Conservation (phyloP, 1,140 invertebrate genomes). For the Xylocopa sonorina region DNA sequence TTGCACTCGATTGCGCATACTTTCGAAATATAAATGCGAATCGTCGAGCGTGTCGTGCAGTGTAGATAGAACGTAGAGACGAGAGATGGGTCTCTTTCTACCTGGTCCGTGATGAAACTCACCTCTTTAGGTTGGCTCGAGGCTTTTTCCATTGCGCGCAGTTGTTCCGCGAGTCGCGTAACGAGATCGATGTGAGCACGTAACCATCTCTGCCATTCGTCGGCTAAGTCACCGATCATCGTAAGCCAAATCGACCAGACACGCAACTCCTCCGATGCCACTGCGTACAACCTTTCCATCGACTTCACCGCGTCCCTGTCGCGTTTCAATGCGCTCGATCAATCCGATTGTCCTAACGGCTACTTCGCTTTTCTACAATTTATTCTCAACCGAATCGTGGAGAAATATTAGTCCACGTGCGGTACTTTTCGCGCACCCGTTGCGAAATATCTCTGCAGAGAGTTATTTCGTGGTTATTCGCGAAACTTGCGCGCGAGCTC, state of each 20-base stretch:
- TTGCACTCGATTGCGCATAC: too few species aligned
- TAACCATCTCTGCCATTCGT: constrained; percentile 72
- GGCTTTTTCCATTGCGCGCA: constrained; percentile 37
- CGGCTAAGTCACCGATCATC: constrained; percentile 63
- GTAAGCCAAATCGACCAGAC: constrained; percentile 69
- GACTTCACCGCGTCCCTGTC: constrained; percentile 55
- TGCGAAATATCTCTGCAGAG: background rate
- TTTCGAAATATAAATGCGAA: too few species aligned
- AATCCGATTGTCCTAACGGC: background rate
- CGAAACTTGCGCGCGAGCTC: too few species aligned
- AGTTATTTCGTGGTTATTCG: too few species aligned
- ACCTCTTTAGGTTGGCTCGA: background rate
- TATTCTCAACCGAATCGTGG: too few species aligned
- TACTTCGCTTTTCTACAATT: background rate
- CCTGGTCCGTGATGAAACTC: background rate
- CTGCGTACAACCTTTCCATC: constrained; percentile 61
- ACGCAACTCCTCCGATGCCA: constrained; percentile 68
- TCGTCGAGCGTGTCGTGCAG: too few species aligned
- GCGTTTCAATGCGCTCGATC: background rate
- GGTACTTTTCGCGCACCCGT: too few species aligned
- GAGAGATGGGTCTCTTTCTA: too few species aligned
- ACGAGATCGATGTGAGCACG: constrained; percentile 66
- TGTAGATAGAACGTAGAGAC: too few species aligned
- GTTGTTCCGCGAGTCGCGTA: constrained; percentile 57
- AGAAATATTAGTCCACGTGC: too few species aligned